Evolutionary conservation across 2,113 vertebrate species (phyloP).

Genomic region (Xiphophorus hellerii): DNA sequence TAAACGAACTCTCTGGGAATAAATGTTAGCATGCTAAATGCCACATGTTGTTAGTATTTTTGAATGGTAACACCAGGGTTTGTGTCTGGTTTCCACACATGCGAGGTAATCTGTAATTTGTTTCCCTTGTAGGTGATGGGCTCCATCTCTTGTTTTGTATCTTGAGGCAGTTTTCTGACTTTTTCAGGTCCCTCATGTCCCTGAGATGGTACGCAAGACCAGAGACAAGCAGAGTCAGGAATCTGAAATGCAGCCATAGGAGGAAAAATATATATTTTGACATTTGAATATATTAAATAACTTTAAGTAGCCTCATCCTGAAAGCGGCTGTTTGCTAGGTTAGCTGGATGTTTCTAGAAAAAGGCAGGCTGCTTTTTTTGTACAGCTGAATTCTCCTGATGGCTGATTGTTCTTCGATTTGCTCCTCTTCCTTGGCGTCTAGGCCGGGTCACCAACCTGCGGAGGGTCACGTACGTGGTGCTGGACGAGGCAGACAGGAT

Average conservation of each 20-base stretch:
- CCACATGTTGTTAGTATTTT: neutral
- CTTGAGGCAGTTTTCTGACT: constrained; percentile 97
- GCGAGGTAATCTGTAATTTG: constrained; percentile 99
- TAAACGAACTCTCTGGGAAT: neutral
- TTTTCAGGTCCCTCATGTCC: constrained; percentile 94
- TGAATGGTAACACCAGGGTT: neutral
- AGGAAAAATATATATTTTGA: constrained; percentile 17
- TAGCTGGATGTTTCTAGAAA: constrained; percentile 23
- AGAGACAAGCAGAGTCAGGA: constrained; percentile 60
- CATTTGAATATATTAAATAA: constrained; percentile 20
- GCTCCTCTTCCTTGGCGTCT: constrained; percentile 47
- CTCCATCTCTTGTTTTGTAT: constrained; percentile 95
- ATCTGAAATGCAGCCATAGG: constrained; percentile 18
- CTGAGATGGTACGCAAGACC: constrained; percentile 97
- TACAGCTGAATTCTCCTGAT: neutral
- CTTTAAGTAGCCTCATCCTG: constrained; percentile 6
- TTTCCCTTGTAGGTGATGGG: constrained; percentile 97
- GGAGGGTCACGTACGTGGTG: constrained; percentile 93
- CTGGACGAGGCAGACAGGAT: constrained; percentile 98
- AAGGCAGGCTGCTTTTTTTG: constrained; percentile 9
- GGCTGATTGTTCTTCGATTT: constrained; percentile 8
- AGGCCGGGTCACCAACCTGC: constrained; percentile 98
- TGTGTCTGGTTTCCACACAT: constrained; percentile 94
- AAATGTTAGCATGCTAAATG: constrained; percentile 1
- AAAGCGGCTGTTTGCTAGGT: constrained; percentile 24